phyloP scores from a whole-genome alignment of 2,113 vertebrate genomes.

The Chroicocephalus ridibundus region DNA sequence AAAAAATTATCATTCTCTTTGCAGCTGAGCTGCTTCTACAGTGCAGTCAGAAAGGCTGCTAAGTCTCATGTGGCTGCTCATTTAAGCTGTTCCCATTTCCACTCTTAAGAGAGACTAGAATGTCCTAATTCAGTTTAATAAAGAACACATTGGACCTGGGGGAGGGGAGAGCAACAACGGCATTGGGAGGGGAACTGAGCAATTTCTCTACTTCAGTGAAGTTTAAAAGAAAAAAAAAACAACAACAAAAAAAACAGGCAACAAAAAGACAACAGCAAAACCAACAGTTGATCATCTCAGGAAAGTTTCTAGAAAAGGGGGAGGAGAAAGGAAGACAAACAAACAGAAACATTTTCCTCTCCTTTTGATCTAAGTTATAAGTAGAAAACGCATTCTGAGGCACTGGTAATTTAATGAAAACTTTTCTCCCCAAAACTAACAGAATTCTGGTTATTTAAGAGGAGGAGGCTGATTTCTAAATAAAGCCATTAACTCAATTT shows the following conservation, averaged over 20 bases:
- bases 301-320: conserved; percentile 15
- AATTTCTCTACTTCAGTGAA: conserved; percentile 2
- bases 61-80: conserved; percentile 54
- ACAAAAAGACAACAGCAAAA: not conserved
- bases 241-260: not conserved
- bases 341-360: conserved; percentile 60
- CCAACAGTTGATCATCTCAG: conserved; percentile 17
- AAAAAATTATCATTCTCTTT: conserved; percentile 49
- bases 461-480: not conserved
- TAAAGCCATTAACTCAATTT: conserved; percentile 29
- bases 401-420: conserved; percentile 46
- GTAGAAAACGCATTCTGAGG: conserved; percentile 47
- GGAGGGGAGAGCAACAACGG: not conserved
- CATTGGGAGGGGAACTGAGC: not conserved
- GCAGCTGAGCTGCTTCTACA: conserved; percentile 47
- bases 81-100: conserved; percentile 53
- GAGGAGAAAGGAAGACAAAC: conserved; percentile 41
- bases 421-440: not conserved
- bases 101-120: conserved; percentile 53
- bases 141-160: conserved; percentile 35
- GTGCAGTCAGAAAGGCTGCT: conserved; percentile 35
- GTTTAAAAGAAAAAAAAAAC: not conserved
- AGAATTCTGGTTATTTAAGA: conserved; percentile 4
- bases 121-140: conserved; percentile 63
- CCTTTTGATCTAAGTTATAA: conserved; percentile 54